Percentiles rank a stretch among this genome's conserved stretches.
phyloP scores from a whole-genome alignment of 2,797 vertebrate species.

The Silurus lanzhouensis region DNA sequence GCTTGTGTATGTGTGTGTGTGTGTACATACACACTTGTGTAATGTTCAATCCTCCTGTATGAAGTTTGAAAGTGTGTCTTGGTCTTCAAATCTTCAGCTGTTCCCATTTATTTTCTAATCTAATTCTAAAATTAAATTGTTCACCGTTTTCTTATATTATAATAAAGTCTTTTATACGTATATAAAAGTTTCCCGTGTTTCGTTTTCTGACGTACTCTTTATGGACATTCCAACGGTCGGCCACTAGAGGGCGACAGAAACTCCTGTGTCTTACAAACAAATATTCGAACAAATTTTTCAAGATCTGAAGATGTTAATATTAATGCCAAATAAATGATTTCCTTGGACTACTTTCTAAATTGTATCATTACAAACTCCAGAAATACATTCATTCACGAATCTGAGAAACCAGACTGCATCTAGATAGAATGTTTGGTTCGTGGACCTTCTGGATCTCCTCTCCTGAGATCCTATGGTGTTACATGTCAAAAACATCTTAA shows the following conservation, averaged over 20 bases:
- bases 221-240: not conserved
- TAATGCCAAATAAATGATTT: not conserved
- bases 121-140: slow-evolving; percentile 65
- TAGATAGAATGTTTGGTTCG: too few relatives aligned
- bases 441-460: too few relatives aligned
- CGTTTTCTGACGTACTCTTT: too few relatives aligned
- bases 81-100: not conserved
- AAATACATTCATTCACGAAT: not conserved
- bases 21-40: not conserved
- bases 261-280: not conserved
- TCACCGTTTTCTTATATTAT: slow-evolving; percentile 73
- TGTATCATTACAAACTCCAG: not conserved
- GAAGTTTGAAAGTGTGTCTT: too few relatives aligned
- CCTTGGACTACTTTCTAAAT: not conserved
- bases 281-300: not conserved
- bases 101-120: slow-evolving; percentile 60
- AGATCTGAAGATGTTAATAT: too few relatives aligned
- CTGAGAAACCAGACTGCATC: too few relatives aligned
- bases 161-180: slow-evolving; percentile 67
- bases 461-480: not conserved
- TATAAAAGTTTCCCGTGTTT: not conserved
- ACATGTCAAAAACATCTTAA: too few relatives aligned
- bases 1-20: not conserved
- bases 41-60: not conserved
- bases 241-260: not conserved